phyloP scores from a whole-genome alignment of 2,113 vertebrate species.

The Myiagra hebetior region DNA sequence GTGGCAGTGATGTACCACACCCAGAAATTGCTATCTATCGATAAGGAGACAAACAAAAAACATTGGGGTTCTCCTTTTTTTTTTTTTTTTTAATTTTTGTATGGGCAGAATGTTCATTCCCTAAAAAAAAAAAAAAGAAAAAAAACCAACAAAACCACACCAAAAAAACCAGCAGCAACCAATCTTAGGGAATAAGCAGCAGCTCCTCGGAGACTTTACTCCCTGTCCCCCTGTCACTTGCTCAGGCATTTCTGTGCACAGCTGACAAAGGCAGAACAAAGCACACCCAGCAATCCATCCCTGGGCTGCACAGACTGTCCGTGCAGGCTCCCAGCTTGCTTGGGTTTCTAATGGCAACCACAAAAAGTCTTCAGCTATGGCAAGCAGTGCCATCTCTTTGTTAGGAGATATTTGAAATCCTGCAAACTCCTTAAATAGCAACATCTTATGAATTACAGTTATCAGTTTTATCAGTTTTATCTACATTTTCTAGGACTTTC shows the following conservation, averaged over 20 bases:
- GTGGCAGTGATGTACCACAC: not conserved
- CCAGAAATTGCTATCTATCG: not conserved
- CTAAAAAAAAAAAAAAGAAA: not conserved
- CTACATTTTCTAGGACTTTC: not conserved
- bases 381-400: constrained; percentile 16
- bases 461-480: not conserved
- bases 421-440: constrained; percentile 18
- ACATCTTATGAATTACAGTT: not conserved
- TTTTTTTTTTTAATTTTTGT: not conserved
- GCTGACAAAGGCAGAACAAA: constrained; percentile 5
- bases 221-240: not conserved
- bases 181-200: not conserved
- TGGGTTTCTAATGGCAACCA: constrained; percentile 71
- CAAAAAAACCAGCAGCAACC: not conserved
- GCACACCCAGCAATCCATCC: constrained; percentile 12
- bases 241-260: not conserved
- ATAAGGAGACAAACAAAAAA: not conserved
- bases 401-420: constrained; percentile 28
- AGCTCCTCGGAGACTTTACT: not conserved
- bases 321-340: constrained; percentile 29
- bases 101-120: not conserved
- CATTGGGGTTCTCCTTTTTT: not conserved
- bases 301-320: not conserved
- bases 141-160: not conserved
- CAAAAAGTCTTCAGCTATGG: constrained; percentile 18